phyloP scores from a whole-genome alignment of 2,113 vertebrate species.

The Brevimyrus niger region DNA sequence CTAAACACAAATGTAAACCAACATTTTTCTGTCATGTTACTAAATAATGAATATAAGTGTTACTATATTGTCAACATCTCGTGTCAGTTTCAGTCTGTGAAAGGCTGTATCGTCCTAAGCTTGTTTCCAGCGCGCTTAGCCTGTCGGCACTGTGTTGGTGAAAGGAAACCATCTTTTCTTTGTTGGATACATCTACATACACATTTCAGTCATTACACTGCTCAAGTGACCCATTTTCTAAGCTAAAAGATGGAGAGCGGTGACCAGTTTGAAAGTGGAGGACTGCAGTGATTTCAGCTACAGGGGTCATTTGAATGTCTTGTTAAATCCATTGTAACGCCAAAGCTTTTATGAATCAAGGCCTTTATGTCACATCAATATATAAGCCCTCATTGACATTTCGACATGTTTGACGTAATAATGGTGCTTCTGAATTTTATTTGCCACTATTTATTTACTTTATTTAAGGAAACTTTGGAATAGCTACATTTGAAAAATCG shows the following conservation, averaged over 20 bases:
- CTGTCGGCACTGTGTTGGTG: neutral
- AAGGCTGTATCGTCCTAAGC: neutral
- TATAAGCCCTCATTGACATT: neutral
- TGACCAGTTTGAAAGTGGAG: neutral
- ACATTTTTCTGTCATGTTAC: neutral
- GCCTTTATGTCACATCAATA: neutral
- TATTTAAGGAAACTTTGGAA: neutral
- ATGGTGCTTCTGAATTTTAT: neutral
- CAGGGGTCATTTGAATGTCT: neutral
- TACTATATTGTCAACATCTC: neutral
- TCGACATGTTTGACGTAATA: neutral
- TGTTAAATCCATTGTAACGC: neutral
- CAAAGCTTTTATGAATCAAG: neutral
- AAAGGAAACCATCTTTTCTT: conserved; percentile 3
- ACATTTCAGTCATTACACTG: neutral
- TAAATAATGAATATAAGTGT: neutral
- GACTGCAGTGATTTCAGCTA: conserved; percentile 14
- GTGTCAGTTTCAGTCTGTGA: neutral
- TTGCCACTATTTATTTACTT: neutral
- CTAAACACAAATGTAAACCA: neutral
- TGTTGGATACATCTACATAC: neutral
- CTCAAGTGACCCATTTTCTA: conserved; percentile 8
- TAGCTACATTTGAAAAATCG: neutral
- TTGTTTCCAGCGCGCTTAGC: neutral
- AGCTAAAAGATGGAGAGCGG: neutral